phyloP scores from a whole-genome alignment of 23 tunicate species.

The Clavelina lepadiformis region DNA sequence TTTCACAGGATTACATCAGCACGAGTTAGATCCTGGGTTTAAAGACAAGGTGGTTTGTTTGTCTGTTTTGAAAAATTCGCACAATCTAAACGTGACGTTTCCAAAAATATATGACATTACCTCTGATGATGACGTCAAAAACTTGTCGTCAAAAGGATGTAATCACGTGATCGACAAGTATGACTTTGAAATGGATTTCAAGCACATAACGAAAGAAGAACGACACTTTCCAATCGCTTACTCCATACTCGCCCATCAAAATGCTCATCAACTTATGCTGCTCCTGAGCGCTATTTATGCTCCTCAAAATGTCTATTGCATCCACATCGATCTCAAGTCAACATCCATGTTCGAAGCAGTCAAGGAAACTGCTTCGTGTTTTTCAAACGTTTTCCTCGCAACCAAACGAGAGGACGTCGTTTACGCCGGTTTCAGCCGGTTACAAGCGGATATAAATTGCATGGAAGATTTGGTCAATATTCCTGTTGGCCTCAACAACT shows the following conservation, averaged over 20 bases:
- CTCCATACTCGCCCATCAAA: conserved; percentile 41
- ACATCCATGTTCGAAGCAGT: conserved; percentile 4
- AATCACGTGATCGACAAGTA: conserved; percentile 6
- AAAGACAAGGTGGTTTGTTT: too few species aligned
- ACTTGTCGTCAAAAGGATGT: neutral
- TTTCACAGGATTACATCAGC: too few species aligned
- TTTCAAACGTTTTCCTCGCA: conserved; percentile 54
- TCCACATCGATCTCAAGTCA: conserved; percentile 55
- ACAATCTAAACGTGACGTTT: too few species aligned
- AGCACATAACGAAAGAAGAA: conserved; percentile 3
- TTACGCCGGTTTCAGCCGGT: conserved; percentile 51
- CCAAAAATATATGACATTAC: too few species aligned
- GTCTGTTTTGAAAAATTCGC: too few species aligned
- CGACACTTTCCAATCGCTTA: conserved; percentile 53
- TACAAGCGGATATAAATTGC: conserved; percentile 71
- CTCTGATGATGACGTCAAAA: neutral
- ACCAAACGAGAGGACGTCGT: conserved; percentile 22
- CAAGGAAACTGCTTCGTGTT: conserved; percentile 21
- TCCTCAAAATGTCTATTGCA: conserved; percentile 59
- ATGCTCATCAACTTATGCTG: conserved; percentile 40
- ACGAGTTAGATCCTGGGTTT: too few species aligned
- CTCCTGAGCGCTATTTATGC: conserved; percentile 58
- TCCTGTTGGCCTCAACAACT: conserved; percentile 14
- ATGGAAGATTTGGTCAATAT: conserved; percentile 47
- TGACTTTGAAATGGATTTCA: neutral